Evolutionary conservation across 2,113 vertebrate genomes (phyloP).

Genomic region (Myotis yumanensis): DNA sequence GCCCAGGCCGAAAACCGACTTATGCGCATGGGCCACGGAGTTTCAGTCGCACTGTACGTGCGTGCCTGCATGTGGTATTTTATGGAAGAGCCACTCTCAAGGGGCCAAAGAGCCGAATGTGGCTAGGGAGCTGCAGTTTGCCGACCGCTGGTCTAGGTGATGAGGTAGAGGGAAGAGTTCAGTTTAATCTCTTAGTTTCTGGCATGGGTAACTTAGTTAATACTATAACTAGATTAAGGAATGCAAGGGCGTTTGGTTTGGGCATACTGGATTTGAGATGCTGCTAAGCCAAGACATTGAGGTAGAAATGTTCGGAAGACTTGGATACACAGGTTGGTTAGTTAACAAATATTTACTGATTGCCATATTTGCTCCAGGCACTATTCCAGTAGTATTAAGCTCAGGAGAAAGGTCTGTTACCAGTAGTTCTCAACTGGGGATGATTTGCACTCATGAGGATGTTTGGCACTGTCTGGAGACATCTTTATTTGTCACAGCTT

Average conservation of each 20-base stretch:
- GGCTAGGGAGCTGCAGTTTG: too few species aligned
- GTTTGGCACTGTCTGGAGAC: background rate
- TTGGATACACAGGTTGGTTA: background rate
- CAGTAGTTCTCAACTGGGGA: background rate
- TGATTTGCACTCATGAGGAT: background rate
- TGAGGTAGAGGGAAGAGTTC: background rate
- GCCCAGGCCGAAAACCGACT: too few species aligned
- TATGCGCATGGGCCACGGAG: too few species aligned
- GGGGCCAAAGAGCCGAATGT: too few species aligned
- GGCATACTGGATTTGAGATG: background rate
- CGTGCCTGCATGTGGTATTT: too few species aligned
- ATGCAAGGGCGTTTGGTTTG: background rate
- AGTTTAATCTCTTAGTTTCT: background rate
- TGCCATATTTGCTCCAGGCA: background rate
- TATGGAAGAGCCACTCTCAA: too few species aligned
- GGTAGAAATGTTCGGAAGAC: background rate
- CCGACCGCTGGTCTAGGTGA: background rate
- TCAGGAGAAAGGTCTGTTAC: background rate
- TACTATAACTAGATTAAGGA: conserved; percentile 15
- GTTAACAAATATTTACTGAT: background rate
- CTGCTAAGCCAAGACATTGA: background rate
- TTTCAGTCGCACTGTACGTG: too few species aligned
- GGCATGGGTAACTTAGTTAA: conserved; percentile 3
- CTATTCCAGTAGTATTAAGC: background rate
- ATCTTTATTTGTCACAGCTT: background rate